These are phyloP conservation scores for Delia radicum DNA, from an alignment of 1,140 invertebrate species.

Conservation along the genomic window DNA sequence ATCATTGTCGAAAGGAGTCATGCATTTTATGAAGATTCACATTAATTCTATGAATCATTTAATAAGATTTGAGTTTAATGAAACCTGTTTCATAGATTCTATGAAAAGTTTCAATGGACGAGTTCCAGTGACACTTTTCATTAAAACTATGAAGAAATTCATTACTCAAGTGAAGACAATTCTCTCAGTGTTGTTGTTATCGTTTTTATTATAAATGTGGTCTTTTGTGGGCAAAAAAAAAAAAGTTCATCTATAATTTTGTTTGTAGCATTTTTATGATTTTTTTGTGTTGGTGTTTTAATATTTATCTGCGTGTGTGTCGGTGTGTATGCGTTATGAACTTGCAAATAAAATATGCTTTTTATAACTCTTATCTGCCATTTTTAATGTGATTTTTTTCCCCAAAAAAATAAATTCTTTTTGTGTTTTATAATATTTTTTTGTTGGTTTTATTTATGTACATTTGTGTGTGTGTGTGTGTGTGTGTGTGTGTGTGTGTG, in stretches of 20 bases:
- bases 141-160: no score
- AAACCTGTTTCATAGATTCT: no score
- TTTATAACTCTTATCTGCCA: conserved; percentile 22
- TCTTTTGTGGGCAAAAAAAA: not conserved
- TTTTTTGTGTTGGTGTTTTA: no score
- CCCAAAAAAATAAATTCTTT: not conserved
- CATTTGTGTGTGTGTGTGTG: not conserved
- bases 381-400: conserved; percentile 17
- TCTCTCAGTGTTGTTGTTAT: no score
- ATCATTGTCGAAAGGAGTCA: no score
- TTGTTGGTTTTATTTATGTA: not conserved
- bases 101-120: no score
- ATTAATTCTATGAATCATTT: no score
- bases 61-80: no score
- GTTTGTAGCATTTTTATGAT: not conserved
- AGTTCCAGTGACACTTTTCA: not conserved
- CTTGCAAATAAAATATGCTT: conserved; percentile 21
- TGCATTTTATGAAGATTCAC: no score
- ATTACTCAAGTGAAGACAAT: no score
- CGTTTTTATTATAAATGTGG: conserved; percentile 5
- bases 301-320: not conserved
- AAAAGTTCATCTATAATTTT: not conserved
- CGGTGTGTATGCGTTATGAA: not conserved
- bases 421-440: not conserved
- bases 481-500: not conserved